Base-by-base conservation (phyloP, 2,888 invertebrate species). In the Harpalus rubripes region DNA sequence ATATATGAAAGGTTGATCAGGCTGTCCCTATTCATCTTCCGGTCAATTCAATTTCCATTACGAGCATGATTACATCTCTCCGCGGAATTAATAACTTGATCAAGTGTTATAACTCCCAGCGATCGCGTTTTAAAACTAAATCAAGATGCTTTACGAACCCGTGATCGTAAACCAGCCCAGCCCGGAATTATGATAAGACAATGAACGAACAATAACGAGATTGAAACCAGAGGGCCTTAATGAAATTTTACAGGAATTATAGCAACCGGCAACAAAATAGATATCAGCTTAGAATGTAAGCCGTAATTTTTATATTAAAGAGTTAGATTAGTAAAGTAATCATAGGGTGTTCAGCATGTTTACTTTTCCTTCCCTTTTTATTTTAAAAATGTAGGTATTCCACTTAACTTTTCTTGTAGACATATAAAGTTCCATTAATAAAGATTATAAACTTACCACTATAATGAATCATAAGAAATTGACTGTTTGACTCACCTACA, bases 61-160 rank as follows among this genome's bases (percentile, higher is more conserved):
- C 44, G 44, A 12, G 44, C 10, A 52, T 52, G 44, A 52, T 52
- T 52, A 52, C 44, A 12, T 52, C 44, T 4, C 44, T 52, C 44
- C 44, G 44, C 44, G 44, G 12, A 52, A 63, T 63, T 63, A 63
- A 63, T 63, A 63, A 18, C 63, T 63, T 63, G 15, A 63, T 63
- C 22, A 63, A 63, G 63, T 63, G 26, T 63, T 63, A 59, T 16
- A 59, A 18, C 63, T 63, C 63, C 22, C 63, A 26, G 63, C 63
- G 26, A 63, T 63, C 63, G 63, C 63, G 63, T 63, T 63, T 63
- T 63, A 22, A 18, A 26, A 63, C 63, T 63, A 63, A 63, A 63
- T 63, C 63, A 63, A 63, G 26, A 63, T 63, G 26, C 26, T 63
- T 63, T 63, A 63, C 63, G 63, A 63, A n/a, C 59, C 7, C n/a